Base-by-base conservation (phyloP, 1,140 invertebrate species). In the Cydia pomonella region DNA sequence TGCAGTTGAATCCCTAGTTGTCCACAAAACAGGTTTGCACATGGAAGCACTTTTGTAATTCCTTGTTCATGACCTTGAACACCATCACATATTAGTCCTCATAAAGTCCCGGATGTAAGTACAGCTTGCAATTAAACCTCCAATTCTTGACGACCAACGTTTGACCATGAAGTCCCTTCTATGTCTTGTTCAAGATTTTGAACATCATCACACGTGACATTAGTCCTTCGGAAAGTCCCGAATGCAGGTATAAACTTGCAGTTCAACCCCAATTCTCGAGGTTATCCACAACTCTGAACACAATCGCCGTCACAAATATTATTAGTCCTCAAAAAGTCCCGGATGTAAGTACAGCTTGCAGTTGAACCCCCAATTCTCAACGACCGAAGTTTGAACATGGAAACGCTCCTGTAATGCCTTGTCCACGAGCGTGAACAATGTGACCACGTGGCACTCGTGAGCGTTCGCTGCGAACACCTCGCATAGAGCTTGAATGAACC, bases 401-500 rank as follows among this genome's bases (percentile, higher is more conserved):
- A 82, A 73, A 9, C 90, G 75, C 59, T 76, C 59, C 76, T 84
- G 73, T 29, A 94, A 82, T 53, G 89, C 80, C 64, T 82, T 71
- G 50, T 94, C 82, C 0, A 95, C 95, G 81, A 93, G 92, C 73
- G 92, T 93, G 13, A 96, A 86, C 73, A 96, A 91, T 77, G 94
- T 93, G 73, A 94, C 92, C 6, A 96, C 69, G 75, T 95, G 92
- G 13, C 87, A 89, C 74, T 94, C 82, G 73, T 93, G 87, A 0
- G 95, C 95, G 79, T 95, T 82, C 16, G 95, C 89, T 90, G 95
- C 95, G 79, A 96, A 95, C 53, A 94, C 90, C 81, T 96, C 90
- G 82, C 96, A 96, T 10, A 97, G 88, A 25, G 94, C 91, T 79
- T 96, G 94, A 33, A 97, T 95, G 76, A 95, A 96, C 95, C 95